A percentile compares a stretch with the other conserved stretches of the same genome.
These are phyloP conservation scores for Budorcas taxicolor DNA, from an alignment of 2,113 vertebrate genomes.

Conservation along the genomic window DNA sequence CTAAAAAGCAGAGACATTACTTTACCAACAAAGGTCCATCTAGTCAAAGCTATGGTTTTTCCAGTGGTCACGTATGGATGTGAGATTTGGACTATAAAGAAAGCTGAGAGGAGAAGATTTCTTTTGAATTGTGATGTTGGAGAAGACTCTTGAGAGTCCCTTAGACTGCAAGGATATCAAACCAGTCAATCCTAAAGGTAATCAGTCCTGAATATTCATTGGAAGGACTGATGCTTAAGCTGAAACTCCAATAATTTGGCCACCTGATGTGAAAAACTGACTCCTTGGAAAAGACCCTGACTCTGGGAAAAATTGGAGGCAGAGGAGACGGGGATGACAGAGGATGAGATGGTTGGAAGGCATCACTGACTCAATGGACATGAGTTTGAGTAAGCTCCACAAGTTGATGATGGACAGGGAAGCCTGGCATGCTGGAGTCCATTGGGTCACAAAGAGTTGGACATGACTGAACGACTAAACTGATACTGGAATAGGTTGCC, in stretches of 20 bases:
- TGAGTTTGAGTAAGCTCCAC: neutral
- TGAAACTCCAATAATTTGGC: neutral
- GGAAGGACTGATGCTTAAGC: neutral
- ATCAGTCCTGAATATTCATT: neutral
- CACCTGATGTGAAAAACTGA: neutral
- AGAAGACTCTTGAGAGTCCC: neutral
- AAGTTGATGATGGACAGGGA: neutral
- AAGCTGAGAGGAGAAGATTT: neutral
- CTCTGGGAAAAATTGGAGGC: neutral
- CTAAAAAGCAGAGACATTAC: neutral
- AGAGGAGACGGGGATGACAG: neutral
- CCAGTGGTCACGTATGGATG: neutral
- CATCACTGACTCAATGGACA: neutral
- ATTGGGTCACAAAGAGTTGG: accelerated
- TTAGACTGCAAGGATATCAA: neutral
- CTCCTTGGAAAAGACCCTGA: neutral
- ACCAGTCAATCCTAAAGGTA: neutral
- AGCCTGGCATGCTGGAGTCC: accelerated
- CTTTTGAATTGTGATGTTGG: neutral
- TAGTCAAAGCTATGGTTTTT: neutral
- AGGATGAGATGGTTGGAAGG: neutral
- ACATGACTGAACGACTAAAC: neutral
- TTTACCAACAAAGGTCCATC: neutral
- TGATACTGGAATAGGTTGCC: neutral
- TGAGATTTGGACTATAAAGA: neutral